Percentiles rank a stretch among this genome's conserved stretches.
These are phyloP conservation scores for Todus mexicanus DNA, from an alignment of 2,797 vertebrate species.

Conservation along the genomic window DNA sequence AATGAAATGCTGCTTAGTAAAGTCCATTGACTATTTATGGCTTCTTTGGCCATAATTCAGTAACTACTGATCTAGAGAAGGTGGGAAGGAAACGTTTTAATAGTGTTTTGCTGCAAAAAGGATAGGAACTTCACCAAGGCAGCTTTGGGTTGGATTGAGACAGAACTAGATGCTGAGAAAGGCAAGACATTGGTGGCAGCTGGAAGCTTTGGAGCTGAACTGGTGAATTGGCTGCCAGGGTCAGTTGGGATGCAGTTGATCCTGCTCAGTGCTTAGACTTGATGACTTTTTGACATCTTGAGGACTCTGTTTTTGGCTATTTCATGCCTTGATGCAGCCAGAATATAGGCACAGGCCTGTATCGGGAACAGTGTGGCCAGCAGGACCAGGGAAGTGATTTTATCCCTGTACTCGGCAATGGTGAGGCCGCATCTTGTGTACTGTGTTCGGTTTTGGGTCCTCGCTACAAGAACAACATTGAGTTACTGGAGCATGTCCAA, in stretches of 20 bases:
- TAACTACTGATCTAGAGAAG: not conserved
- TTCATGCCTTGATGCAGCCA: fast-evolving
- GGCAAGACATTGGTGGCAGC: not conserved
- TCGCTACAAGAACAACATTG: no score
- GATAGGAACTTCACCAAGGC: not conserved
- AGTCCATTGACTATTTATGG: not conserved
- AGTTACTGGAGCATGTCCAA: no score
- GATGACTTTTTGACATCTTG: fast-evolving
- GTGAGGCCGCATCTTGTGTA: no score
- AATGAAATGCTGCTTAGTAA: not conserved
- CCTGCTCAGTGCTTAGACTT: not conserved
- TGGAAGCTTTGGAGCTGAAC: fast-evolving
- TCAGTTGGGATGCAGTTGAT: not conserved
- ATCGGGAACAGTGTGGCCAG: no score
- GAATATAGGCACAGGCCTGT: fast-evolving
- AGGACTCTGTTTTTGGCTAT: not conserved
- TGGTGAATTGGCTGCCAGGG: not conserved
- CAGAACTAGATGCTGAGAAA: not conserved
- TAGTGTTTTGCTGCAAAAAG: not conserved
- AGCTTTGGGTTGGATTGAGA: not conserved
- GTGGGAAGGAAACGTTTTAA: not conserved
- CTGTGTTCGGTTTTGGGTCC: no score
- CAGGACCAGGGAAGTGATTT: no score
- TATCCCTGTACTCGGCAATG: no score
- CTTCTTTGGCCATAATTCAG: not conserved